Conservation (phyloP, 2,113 vertebrate species). For the Morone chrysops region DNA sequence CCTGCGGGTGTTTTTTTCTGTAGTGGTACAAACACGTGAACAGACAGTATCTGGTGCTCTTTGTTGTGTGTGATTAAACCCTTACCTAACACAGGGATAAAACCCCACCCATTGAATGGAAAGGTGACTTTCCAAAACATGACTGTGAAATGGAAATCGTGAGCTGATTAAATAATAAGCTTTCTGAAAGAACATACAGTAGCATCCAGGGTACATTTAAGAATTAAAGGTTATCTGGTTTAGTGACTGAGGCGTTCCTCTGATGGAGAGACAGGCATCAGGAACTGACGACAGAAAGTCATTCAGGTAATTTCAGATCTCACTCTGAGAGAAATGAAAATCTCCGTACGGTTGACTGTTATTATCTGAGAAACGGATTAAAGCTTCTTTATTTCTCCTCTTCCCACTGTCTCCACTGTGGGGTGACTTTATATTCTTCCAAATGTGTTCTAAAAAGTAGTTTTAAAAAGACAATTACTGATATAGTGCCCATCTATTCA, state of each 20-base stretch:
- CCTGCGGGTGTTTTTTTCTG: background rate
- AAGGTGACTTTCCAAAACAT: no score
- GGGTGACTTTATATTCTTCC: no score
- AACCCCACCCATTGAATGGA: background rate
- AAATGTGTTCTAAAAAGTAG: background rate
- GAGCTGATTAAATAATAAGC: conserved; percentile 8
- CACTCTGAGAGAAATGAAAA: no score
- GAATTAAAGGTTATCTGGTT: background rate
- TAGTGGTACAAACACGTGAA: no score
- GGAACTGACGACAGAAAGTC: background rate
- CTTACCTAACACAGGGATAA: conserved; percentile 9
- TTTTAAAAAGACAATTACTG: background rate
- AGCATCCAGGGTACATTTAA: background rate
- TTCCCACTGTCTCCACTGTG: no score
- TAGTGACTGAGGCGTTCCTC: background rate
- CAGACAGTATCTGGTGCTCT: background rate
- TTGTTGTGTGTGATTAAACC: conserved; percentile 7
- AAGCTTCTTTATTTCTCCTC: no score
- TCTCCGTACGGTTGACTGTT: no score
- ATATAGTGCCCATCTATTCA: background rate
- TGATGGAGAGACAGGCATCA: no score
- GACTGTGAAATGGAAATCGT: background rate
- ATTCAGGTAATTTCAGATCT: no score
- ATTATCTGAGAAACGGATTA: no score
- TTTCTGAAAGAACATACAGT: background rate